Conservation (phyloP, 1,140 invertebrate genomes). For the Paraescarpia echinospica region DNA sequence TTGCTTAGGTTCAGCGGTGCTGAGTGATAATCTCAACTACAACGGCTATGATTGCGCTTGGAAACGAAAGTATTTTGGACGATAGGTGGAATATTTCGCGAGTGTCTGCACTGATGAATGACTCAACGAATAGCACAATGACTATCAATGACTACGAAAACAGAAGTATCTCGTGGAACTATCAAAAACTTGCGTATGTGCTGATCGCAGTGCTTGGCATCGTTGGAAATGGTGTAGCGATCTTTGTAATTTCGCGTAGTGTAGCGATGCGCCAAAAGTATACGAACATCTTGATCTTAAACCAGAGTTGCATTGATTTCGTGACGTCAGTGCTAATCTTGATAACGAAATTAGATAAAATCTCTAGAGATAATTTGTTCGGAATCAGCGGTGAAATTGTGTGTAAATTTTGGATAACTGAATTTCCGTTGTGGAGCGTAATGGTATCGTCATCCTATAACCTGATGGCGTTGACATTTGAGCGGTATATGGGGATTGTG, state of each 20-base stretch:
- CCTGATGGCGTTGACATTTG: constrained; percentile 23
- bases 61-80: too few relatives aligned
- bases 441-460: constrained; percentile 24
- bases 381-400: constrained; percentile 8
- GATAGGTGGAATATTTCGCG: too few relatives aligned
- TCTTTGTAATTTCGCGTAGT: constrained; percentile 15
- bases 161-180: too few relatives aligned
- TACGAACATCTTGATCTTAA: constrained; percentile 10
- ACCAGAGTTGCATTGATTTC: constrained; percentile 24
- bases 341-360: constrained; percentile 16
- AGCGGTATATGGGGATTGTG: constrained; percentile 26
- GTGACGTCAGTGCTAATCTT: constrained; percentile 21
- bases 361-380: not conserved
- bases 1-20: too few relatives aligned
- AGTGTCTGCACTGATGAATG: too few relatives aligned
- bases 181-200: not conserved
- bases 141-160: too few relatives aligned
- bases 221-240: constrained; percentile 16
- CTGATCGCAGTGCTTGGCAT: constrained; percentile 9
- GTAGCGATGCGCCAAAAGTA: constrained; percentile 17
- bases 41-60: too few relatives aligned
- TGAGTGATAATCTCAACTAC: too few relatives aligned
- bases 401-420: constrained; percentile 24
- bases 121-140: too few relatives aligned
- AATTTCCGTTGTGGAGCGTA: constrained; percentile 21